Evolutionary conservation across 2,888 invertebrate genomes (phyloP), one percentile per base, ranked within the genome.

Genomic region (Patella pellucida): DNA sequence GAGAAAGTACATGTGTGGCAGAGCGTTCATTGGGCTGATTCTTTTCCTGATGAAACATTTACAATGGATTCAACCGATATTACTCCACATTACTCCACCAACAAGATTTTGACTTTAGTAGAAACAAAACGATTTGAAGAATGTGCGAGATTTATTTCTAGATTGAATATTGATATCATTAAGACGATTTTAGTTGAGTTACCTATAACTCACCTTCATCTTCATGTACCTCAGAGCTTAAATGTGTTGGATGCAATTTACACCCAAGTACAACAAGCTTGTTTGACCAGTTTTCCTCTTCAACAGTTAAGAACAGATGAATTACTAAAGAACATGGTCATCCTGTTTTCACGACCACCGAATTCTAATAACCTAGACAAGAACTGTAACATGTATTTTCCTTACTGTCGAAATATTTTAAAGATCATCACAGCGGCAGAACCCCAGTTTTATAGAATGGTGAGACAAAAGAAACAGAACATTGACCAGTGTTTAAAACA

Each of bases 61-160:
- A 79, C 81, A 23, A 82, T 86, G 77, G 85, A 86, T 72, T 79
- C 79, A 1, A 79, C 78, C 3, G 92, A 92, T 74, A 89, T 92
- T 52, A 91, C 91, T 73, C 92, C 93, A 3, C 87, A 92, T 41
- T 91, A 92, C 78, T 93, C 93, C 52, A 91, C 93, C 52, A 91
- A 92, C 76, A 89, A 91, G 82, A 92, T 97, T 83, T 93, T 97
- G 88, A 93, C 96, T 74, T 92, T 97, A 83, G 95, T 96, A 84
- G 97, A 97, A 89, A 96, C 96, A 9, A 83, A 85, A 72, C 96
- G 96, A 91, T 97, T 95, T 90, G 92, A 96, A n/a, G 97, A 97
- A 89, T 97, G 97, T 9, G 96, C 97, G 0, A 94, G 95, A 68
- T 95, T 97, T 76, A 93, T 97, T 80, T 94, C 95, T 69, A 93